Conservation (phyloP, 2,888 invertebrate genomes). For the Chymomyza amoena region DNA sequence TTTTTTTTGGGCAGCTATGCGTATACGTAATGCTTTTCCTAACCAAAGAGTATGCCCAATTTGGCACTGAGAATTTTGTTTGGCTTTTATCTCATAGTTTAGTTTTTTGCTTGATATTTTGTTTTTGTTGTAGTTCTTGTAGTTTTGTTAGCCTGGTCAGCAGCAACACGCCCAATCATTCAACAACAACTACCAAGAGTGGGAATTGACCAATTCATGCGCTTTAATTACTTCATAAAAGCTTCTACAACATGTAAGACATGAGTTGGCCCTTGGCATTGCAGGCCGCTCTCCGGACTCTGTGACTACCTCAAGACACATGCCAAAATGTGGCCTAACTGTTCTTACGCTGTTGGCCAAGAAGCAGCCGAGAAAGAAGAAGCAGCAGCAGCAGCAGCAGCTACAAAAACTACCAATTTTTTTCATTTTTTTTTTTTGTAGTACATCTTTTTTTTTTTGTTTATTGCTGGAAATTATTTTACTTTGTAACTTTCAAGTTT, state of each 20-base stretch:
- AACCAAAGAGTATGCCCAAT: neutral
- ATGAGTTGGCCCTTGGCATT: neutral
- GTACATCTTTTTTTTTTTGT: constrained; percentile 10
- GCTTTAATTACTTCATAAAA: constrained; percentile 70
- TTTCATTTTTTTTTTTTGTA: constrained; percentile 13
- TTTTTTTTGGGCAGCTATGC: too few relatives aligned
- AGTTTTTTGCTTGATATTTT: constrained; percentile 20
- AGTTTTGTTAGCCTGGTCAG: neutral
- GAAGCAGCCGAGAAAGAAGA: neutral
- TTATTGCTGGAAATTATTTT: constrained; percentile 39
- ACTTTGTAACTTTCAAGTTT: constrained; percentile 18
- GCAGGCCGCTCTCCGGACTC: neutral
- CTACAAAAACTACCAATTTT: constrained; percentile 2
- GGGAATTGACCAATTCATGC: constrained; percentile 69
- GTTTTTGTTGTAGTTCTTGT: neutral
- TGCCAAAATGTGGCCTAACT: constrained; percentile 40
- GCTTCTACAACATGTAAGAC: constrained; percentile 7
- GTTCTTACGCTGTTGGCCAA: constrained; percentile 32
- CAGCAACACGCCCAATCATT: neutral
- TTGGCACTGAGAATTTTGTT: neutral
- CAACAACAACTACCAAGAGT: constrained; percentile 7
- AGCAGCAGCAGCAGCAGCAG: neutral
- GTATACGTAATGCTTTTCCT: too few relatives aligned
- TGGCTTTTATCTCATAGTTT: constrained; percentile 21
- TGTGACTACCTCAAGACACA: constrained; percentile 16